Evolutionary conservation across 53 echinoderm and acorn worm genomes (phyloP).

Genomic region (Stichopus horrens): DNA sequence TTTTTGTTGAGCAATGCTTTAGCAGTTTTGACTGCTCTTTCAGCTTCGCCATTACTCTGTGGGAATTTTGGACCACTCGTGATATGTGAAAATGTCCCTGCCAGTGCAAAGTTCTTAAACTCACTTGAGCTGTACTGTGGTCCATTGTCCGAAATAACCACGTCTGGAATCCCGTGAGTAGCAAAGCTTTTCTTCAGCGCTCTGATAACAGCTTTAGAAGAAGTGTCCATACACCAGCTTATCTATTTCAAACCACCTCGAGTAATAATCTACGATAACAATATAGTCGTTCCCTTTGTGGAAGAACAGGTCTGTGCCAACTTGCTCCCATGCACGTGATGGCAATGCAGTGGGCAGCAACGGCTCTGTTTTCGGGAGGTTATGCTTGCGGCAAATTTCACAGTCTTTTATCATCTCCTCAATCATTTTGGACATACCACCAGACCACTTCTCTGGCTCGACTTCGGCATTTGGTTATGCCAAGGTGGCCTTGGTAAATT

Average conservation of each 20-base stretch:
- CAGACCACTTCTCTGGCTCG: conserved; percentile 41
- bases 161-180: conserved; percentile 36
- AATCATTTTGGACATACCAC: conserved; percentile 38
- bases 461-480: conserved; percentile 65
- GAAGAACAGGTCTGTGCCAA: conserved; percentile 42
- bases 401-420: conserved; percentile 28
- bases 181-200: conserved; percentile 7
- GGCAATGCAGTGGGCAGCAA: conserved; percentile 37
- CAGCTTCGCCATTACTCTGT: not conserved
- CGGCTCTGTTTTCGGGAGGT: conserved; percentile 24
- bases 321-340: conserved; percentile 45
- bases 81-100: not conserved
- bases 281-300: conserved; percentile 41
- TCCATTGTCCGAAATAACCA: conserved; percentile 43
- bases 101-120: conserved; percentile 1
- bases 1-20: not conserved
- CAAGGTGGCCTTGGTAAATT: conserved; percentile 44
- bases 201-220: conserved; percentile 15
- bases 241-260: conserved; percentile 13
- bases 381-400: conserved; percentile 38
- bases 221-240: not conserved
- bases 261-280: conserved; percentile 66
- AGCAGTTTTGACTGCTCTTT: not conserved
- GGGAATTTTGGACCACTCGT: not conserved
- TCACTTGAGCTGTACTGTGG: not conserved